Percentiles rank a stretch among this genome's conserved stretches.
Evolutionary conservation across 1,140 invertebrate species (phyloP).

Genomic region (Belonocnema kinseyi): DNA sequence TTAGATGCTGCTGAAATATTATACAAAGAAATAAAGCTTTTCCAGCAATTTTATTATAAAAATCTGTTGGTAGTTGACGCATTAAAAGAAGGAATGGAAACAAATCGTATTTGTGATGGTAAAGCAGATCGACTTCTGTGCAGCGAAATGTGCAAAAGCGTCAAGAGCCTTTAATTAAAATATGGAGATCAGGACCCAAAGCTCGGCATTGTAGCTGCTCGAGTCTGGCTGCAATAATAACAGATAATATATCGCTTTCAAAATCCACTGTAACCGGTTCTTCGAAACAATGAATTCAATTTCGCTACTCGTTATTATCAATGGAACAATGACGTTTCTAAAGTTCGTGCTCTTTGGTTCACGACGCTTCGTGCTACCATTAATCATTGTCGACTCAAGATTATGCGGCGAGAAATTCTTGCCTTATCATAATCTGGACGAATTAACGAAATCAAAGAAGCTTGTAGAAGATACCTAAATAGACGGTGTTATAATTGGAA

Average conservation of each 20-base stretch:
- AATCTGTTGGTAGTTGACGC: no score
- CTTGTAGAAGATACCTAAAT: no score
- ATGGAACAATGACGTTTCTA: conserved; percentile 61
- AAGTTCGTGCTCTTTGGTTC: conserved; percentile 35
- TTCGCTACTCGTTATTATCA: conserved; percentile 63
- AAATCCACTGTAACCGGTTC: conserved; percentile 62
- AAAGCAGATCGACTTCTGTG: conserved; percentile 39
- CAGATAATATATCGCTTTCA: conserved; percentile 70
- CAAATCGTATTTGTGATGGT: conserved; percentile 27
- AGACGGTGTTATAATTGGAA: no score
- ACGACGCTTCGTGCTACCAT: no score
- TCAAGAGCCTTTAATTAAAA: conserved; percentile 72
- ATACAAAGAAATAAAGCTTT: no score
- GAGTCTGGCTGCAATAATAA: conserved; percentile 70
- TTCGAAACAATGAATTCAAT: conserved; percentile 70
- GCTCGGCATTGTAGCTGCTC: conserved; percentile 65
- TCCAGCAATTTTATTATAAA: no score
- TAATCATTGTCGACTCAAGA: no score
- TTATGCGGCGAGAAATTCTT: no score
- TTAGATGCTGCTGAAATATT: no score
- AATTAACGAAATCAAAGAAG: no score
- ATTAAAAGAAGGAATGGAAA: no score
- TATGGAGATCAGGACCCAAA: conserved; percentile 70
- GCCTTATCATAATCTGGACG: no score
- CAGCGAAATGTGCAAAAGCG: conserved; percentile 39